Conservation (phyloP, 2,113 vertebrate species). For the Dendrocopos noguchii region DNA sequence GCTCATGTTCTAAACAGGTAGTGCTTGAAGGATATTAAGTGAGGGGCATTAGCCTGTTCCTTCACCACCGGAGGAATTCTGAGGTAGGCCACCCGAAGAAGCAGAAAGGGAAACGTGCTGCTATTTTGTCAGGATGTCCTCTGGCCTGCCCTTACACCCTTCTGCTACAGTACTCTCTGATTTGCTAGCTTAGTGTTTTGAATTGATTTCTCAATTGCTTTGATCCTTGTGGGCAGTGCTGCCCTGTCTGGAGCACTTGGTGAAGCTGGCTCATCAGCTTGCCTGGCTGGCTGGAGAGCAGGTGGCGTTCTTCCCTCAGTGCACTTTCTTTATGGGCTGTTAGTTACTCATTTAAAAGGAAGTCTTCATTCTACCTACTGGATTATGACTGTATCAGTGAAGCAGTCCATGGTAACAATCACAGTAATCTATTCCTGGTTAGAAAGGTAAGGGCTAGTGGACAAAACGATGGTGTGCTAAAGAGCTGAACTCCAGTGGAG, state of each 20-base stretch:
- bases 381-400: background rate
- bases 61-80: background rate
- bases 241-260: background rate
- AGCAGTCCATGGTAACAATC: background rate
- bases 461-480: background rate
- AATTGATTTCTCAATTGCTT: background rate
- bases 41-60: background rate
- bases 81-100: background rate
- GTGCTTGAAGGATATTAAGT: background rate
- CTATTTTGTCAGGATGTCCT: background rate
- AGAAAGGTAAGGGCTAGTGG: background rate
- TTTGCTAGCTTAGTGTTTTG: background rate
- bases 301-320: background rate
- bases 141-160: background rate
- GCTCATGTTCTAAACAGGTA: background rate
- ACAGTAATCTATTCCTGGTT: background rate
- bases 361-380: background rate
- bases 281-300: background rate
- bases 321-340: background rate
- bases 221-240: background rate
- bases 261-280: background rate
- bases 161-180: background rate
- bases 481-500: background rate
- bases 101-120: accelerated
- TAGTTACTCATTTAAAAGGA: background rate